Percentiles rank a stretch among this genome's conserved stretches.
Evolutionary conservation across 1,140 invertebrate genomes (phyloP).

Genomic region (Asobara japonica): DNA sequence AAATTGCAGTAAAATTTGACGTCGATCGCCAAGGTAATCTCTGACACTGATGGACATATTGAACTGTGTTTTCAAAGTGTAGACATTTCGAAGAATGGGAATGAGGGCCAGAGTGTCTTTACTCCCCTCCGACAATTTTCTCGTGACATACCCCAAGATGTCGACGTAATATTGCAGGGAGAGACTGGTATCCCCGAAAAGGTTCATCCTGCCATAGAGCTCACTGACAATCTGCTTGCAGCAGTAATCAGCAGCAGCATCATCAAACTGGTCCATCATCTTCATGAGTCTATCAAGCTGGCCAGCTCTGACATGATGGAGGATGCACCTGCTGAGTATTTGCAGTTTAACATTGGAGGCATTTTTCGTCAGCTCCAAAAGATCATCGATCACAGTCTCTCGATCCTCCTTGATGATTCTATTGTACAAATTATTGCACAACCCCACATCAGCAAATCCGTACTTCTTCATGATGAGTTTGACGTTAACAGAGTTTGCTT

Average conservation of each 20-base stretch:
- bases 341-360: conserved; percentile 41
- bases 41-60: conserved; percentile 38
- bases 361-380: conserved; percentile 52
- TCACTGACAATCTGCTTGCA: conserved; percentile 48
- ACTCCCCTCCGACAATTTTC: conserved; percentile 39
- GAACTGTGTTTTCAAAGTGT: conserved; percentile 47
- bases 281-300: conserved; percentile 47
- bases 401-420: conserved; percentile 53
- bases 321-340: conserved; percentile 45
- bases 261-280: conserved; percentile 46
- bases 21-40: conserved; percentile 42
- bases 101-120: conserved; percentile 37
- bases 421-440: conserved; percentile 49
- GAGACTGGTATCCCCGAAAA: conserved; percentile 31
- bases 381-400: conserved; percentile 47
- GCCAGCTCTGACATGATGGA: conserved; percentile 45
- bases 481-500: conserved; percentile 47
- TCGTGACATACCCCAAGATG: conserved; percentile 36
- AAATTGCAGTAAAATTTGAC: conserved; percentile 42
- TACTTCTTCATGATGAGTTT: conserved; percentile 59
- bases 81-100: conserved; percentile 41
- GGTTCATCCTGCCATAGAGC: conserved; percentile 28
- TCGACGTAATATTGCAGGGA: conserved; percentile 39
- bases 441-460: conserved; percentile 50
- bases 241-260: conserved; percentile 43